These are phyloP conservation scores for Andrena chrysosceles DNA, from an alignment of 2,888 invertebrate genomes.

Conservation along the genomic window DNA sequence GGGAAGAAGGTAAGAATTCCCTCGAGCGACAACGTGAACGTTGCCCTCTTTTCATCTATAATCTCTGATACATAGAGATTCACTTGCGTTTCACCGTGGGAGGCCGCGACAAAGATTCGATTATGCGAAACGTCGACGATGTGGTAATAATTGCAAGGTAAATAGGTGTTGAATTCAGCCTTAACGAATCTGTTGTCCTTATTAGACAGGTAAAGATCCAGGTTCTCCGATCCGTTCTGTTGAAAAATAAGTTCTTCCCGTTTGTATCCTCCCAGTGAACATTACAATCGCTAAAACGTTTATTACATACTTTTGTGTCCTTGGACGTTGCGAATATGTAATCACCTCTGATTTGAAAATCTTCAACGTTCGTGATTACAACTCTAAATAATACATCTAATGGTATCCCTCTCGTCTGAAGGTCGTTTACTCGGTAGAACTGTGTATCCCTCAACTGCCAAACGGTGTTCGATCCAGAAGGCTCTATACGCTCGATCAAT, in stretches of 20 bases:
- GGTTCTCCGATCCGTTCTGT: conserved; percentile 49
- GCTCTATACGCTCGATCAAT: conserved; percentile 90
- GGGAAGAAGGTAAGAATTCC: conserved; percentile 94
- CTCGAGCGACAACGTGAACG: conserved; percentile 92
- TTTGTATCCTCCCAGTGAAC: not conserved
- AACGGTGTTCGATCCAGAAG: conserved; percentile 87
- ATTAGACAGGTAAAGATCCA: conserved; percentile 88
- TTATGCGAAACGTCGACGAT: conserved; percentile 94
- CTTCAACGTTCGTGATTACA: conserved; percentile 90
- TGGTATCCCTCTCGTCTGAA: not conserved
- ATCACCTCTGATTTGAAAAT: conserved; percentile 93
- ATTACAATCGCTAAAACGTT: not conserved
- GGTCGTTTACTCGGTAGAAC: not conserved
- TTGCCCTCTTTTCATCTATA: conserved; percentile 87
- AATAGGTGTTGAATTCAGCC: conserved; percentile 91
- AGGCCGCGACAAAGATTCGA: conserved; percentile 92
- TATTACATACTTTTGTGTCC: conserved; percentile 69
- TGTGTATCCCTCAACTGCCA: conserved; percentile 76
- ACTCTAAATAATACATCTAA: conserved; percentile 68
- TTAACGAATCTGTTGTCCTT: conserved; percentile 89
- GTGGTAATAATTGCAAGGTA: conserved; percentile 90
- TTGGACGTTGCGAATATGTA: conserved; percentile 94
- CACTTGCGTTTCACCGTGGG: conserved; percentile 90
- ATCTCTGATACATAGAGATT: conserved; percentile 94
- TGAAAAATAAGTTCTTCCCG: not conserved